These are phyloP conservation scores for Argentina silus DNA, from an alignment of 2,797 vertebrate genomes.

Conservation along the genomic window DNA sequence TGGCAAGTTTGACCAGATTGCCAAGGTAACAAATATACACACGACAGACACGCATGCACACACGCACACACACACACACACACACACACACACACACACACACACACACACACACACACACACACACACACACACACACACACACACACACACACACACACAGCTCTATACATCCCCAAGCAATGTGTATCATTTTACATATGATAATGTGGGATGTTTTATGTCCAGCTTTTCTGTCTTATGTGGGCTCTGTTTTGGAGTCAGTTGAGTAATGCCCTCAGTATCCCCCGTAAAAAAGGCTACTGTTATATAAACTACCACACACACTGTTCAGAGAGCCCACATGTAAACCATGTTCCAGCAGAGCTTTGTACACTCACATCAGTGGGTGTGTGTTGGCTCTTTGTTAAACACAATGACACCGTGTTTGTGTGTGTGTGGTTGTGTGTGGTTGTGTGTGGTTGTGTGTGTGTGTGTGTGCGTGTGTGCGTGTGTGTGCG, in stretches of 20 bases:
- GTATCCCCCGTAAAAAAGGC: neutral
- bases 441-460: constrained; percentile 33
- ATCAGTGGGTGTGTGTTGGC: neutral
- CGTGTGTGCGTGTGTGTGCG: neutral
- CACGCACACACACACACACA: neutral
- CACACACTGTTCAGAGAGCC: neutral
- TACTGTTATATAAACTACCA: neutral
- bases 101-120: constrained; percentile 12
- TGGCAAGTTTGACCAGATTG: constrained; percentile 98
- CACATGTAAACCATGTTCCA: neutral
- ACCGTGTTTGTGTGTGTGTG: neutral
- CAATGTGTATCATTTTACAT: neutral
- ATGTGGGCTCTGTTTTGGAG: neutral
- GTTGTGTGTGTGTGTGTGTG: neutral
- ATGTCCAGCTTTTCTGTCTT: neutral
- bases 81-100: neutral
- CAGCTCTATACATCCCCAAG: neutral
- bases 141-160: neutral
- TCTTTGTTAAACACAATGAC: neutral
- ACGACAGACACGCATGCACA: neutral
- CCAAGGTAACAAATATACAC: constrained; percentile 82
- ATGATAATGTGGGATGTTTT: neutral
- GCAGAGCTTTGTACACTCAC: neutral
- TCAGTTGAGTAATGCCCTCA: neutral
- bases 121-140: neutral